Percentiles rank a stretch among this genome's conserved stretches.
Evolutionary conservation across 64 coral and sea anemone species (phyloP).

Genomic region (Pachyseris speciosa): DNA sequence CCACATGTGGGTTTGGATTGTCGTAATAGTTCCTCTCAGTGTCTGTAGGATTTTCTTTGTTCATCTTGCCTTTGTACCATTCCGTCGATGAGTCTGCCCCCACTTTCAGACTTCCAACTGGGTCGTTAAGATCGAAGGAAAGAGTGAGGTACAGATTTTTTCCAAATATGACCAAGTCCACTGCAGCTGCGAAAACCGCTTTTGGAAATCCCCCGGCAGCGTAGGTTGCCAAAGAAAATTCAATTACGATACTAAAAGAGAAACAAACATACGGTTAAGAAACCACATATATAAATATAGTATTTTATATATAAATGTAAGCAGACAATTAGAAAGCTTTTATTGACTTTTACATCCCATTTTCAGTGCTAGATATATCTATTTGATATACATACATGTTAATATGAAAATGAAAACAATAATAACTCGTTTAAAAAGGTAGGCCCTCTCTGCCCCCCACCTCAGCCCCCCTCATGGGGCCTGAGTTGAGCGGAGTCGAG

Average conservation of each 20-base stretch:
- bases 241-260: slow-evolving; percentile 74
- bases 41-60: slow-evolving; percentile 79
- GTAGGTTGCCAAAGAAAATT: slow-evolving; percentile 81
- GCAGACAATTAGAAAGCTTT: no score
- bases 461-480: no score
- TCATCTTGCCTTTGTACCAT: slow-evolving; percentile 90
- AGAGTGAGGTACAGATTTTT: slow-evolving; percentile 72
- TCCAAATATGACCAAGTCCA: slow-evolving; percentile 96
- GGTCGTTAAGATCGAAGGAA: slow-evolving; percentile 58
- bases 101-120: slow-evolving; percentile 54
- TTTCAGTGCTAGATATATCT: no score
- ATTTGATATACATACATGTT: no score
- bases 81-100: slow-evolving; percentile 38
- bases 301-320: no score
- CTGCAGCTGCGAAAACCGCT: slow-evolving; percentile 80
- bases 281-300: no score
- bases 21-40: slow-evolving; percentile 92
- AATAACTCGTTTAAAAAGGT: no score
- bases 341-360: no score
- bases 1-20: slow-evolving; percentile 83
- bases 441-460: no score
- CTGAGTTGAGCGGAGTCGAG: no score
- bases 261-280: not conserved
- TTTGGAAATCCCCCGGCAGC: slow-evolving; percentile 50
- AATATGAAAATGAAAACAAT: no score